A percentile compares a stretch with the other conserved stretches of the same genome.
Conservation (phyloP, 1,140 invertebrate genomes). For the Mactra quadrangularis region DNA sequence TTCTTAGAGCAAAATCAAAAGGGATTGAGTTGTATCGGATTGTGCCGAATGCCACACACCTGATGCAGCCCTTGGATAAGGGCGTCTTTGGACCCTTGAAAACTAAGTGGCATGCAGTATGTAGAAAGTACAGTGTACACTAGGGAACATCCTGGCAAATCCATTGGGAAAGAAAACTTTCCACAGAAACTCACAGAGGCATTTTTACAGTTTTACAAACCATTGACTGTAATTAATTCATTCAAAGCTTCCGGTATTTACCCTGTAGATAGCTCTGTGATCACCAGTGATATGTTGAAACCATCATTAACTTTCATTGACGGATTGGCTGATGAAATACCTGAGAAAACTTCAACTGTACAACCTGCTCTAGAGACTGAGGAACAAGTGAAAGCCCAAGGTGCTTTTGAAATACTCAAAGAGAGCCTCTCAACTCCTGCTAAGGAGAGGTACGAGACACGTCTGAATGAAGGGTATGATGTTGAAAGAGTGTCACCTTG, state of each 20-base stretch:
- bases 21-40: conserved; percentile 55
- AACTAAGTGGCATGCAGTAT: conserved; percentile 46
- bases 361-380: not conserved
- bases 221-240: conserved; percentile 57
- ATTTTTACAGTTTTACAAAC: conserved; percentile 62
- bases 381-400: conserved; percentile 10
- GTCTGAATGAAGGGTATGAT: conserved; percentile 54
- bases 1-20: conserved; percentile 24
- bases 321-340: not conserved
- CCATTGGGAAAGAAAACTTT: conserved; percentile 59
- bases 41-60: conserved; percentile 62
- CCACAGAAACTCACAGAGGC: conserved; percentile 62
- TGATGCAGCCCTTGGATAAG: conserved; percentile 64
- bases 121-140: conserved; percentile 45
- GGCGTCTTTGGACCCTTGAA: conserved; percentile 63
- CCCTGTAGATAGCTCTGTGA: conserved; percentile 41
- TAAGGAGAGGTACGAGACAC: conserved; percentile 3
- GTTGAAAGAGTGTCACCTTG: conserved; percentile 48
- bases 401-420: conserved; percentile 34
- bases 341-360: not conserved
- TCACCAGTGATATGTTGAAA: conserved; percentile 37
- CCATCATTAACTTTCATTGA: conserved; percentile 15
- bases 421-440: conserved; percentile 52
- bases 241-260: conserved; percentile 53
- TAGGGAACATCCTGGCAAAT: conserved; percentile 47